Evolutionary conservation across 2,797 vertebrate species (phyloP).

Genomic region (Cirrhinus mrigala): DNA sequence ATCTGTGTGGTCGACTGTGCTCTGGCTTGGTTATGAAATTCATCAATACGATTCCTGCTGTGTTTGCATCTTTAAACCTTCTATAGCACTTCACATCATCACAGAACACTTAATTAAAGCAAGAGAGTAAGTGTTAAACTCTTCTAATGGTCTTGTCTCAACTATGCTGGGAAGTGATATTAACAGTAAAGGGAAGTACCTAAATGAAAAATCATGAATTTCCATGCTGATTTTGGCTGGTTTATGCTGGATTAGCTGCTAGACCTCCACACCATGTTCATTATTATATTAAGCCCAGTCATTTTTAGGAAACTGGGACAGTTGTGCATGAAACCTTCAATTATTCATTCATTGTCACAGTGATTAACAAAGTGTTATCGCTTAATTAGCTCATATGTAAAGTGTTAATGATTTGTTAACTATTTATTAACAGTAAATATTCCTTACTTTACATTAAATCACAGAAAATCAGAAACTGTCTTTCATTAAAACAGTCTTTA

Average conservation of each 20-base stretch:
- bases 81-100: constrained; percentile 3
- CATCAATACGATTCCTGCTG: background rate
- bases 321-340: background rate
- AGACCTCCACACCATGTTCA: background rate
- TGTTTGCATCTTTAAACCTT: constrained; percentile 10
- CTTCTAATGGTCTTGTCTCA: background rate
- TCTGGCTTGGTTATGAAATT: constrained; percentile 18
- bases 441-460: no score
- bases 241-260: background rate
- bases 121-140: background rate
- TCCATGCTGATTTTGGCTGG: background rate
- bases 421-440: no score
- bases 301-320: background rate
- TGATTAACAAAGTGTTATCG: no score
- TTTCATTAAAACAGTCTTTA: no score
- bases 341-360: background rate
- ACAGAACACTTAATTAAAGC: background rate
- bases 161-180: background rate
- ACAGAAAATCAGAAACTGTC: no score
- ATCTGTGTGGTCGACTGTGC: constrained; percentile 28
- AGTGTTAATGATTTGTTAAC: no score
- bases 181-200: background rate
- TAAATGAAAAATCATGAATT: background rate
- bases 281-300: no score
- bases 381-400: no score